Base-by-base conservation (phyloP, 2,797 vertebrate genomes). In the Phoxinus dragarum region DNA sequence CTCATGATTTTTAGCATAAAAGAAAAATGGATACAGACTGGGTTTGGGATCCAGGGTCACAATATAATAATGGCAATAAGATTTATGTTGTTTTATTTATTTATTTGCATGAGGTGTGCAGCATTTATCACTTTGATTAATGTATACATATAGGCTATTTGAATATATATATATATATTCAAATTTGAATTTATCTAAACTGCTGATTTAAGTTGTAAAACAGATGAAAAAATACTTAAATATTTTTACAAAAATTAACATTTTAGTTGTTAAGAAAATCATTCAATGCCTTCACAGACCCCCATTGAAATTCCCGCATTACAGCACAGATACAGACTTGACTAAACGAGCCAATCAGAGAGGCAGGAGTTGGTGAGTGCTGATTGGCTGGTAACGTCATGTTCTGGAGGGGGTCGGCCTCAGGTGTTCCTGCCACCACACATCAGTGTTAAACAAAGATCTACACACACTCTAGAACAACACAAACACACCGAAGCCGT, bases 401-500 rank as follows among this genome's bases (percentile, higher is more conserved):
- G 69, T 75, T 64, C 23, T 19, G 12, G 17, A 59, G n/a, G 56
- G 56, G 36, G 19, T 71, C 21, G 68, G 19, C 16, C 21, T 78
- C 56, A 61, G 76, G 56, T 64, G 68, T 71, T 68, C 36, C 17
- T 68, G 52, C 3, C 1, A 88, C 89, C 89, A 86, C 69, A 52
- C 47, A 17, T 38, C 16, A 56, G 52, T 47, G 49, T 92, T 88
- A 92, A 90, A 90, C 89, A 80, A 90, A 88, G 86, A 93, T 91
- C 90, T 84, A 21, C 77, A 90, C 90, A 89, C 82, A 89, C 68
- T 88, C 91, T 91, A 77, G 40, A 89, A 92, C 89, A 91, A 89
- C 90, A 90, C 61, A 83, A 82, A 88, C 77, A 76, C n/a, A 72
- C 38, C n/a, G 34, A 69, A 82, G 34, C 54, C 54, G 49, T 36